Percentiles rank a stretch among this genome's conserved stretches.
Evolutionary conservation across 2,797 vertebrate species (phyloP).

Genomic region (Amphiprion clarkii): DNA sequence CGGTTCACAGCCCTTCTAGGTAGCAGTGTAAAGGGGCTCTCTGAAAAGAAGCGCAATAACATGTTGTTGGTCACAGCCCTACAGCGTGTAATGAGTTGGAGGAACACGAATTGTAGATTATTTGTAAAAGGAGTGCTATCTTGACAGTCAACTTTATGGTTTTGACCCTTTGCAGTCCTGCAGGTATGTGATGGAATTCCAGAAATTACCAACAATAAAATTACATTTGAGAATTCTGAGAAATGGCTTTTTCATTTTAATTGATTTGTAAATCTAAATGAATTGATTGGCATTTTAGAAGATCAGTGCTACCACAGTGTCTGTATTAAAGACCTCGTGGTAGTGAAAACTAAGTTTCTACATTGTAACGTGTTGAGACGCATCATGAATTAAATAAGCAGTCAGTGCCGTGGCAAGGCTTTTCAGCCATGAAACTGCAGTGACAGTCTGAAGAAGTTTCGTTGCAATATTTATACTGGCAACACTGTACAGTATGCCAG

Average conservation of each 20-base stretch:
- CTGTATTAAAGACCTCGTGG: too few relatives aligned
- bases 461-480: too few relatives aligned
- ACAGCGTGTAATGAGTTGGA: slow-evolving; percentile 16
- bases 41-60: slow-evolving; percentile 28
- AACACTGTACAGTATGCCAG: too few relatives aligned
- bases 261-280: neutral
- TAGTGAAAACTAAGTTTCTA: too few relatives aligned
- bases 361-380: too few relatives aligned
- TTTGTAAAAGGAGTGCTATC: slow-evolving; percentile 55
- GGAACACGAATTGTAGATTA: slow-evolving; percentile 56
- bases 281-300: neutral
- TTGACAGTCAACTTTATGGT: slow-evolving; percentile 58
- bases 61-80: slow-evolving; percentile 33
- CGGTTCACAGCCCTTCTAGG: slow-evolving; percentile 42
- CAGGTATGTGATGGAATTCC: slow-evolving; percentile 70
- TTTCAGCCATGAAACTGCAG: too few relatives aligned
- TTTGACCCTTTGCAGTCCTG: slow-evolving; percentile 71
- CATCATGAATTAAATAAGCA: too few relatives aligned
- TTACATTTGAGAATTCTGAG: slow-evolving; percentile 69
- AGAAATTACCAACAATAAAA: slow-evolving; percentile 77
- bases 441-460: too few relatives aligned
- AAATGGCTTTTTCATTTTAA: slow-evolving; percentile 12
- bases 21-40: slow-evolving; percentile 44
- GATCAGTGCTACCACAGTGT: too few relatives aligned
- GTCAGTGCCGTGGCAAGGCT: too few relatives aligned